Conservation (phyloP, 2,113 vertebrate species). For the Thamnophis sirtalis region DNA sequence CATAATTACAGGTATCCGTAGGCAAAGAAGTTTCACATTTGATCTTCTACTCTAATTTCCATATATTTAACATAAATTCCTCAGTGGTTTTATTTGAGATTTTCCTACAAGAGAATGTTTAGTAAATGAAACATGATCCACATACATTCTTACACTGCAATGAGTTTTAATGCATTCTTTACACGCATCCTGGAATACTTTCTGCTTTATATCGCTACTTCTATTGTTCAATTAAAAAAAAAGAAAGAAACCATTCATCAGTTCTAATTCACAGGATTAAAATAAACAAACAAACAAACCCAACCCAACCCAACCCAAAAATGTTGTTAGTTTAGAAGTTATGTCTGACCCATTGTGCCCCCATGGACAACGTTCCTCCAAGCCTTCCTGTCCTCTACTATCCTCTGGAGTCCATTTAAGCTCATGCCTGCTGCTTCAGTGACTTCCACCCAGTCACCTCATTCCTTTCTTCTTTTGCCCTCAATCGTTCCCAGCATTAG, state of each 20-base stretch:
- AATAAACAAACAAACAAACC: background rate
- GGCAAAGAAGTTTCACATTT: background rate
- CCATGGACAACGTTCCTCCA: too few species aligned
- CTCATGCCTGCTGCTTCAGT: too few species aligned
- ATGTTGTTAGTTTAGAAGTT: background rate
- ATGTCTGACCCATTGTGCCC: too few species aligned
- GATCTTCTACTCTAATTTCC: background rate
- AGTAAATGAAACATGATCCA: slow-evolving; percentile 3
- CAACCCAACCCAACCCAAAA: background rate
- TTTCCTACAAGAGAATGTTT: background rate
- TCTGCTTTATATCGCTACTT: slow-evolving; percentile 2
- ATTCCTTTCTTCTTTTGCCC: too few species aligned
- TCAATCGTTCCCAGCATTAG: too few species aligned
- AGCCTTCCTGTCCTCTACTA: too few species aligned
- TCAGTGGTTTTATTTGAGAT: background rate
- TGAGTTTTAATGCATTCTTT: slow-evolving; percentile 6
- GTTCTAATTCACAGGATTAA: background rate
- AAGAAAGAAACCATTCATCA: background rate
- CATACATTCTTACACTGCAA: slow-evolving; percentile 13
- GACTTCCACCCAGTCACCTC: too few species aligned
- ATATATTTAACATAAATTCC: background rate
- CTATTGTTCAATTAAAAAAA: background rate
- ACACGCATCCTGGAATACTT: background rate
- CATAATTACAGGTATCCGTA: background rate
- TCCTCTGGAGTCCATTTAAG: too few species aligned